A percentile compares a stretch with the other conserved stretches of the same genome.
phyloP scores from a whole-genome alignment of 2,113 vertebrate genomes.

The Varanus salvator region DNA sequence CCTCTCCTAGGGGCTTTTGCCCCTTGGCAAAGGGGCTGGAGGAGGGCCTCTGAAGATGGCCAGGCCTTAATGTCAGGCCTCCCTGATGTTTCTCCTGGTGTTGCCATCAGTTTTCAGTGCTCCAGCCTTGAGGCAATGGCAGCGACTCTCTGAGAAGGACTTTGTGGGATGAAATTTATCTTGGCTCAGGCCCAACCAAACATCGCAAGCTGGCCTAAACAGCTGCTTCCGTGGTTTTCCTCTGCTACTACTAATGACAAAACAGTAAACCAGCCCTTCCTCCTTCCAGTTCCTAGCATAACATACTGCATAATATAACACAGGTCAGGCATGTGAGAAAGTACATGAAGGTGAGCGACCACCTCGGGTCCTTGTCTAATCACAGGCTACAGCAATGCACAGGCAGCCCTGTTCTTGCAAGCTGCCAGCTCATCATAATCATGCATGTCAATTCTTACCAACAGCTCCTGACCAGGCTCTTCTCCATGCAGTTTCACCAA shows the following conservation, averaged over 20 bases:
- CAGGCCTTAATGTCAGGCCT: too few relatives aligned
- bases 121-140: too few relatives aligned
- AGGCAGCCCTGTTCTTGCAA: neutral
- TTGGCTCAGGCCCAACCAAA: neutral
- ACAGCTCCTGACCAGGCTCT: neutral
- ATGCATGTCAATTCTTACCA: conserved; percentile 7
- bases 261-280: neutral
- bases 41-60: too few relatives aligned
- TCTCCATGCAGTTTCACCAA: neutral
- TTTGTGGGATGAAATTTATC: neutral
- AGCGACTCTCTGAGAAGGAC: too few relatives aligned
- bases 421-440: neutral
- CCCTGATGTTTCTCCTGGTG: too few relatives aligned
- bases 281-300: neutral
- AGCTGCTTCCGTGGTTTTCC: neutral
- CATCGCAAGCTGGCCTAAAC: neutral
- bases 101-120: too few relatives aligned
- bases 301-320: neutral
- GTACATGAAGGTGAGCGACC: neutral
- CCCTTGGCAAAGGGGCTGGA: too few relatives aligned
- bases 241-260: neutral
- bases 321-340: neutral
- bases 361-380: neutral
- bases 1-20: neutral
- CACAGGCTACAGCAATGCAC: neutral